Percentiles rank a stretch among this genome's conserved stretches.
These are phyloP conservation scores for Trichogramma dendrolimi DNA, from an alignment of 2,888 invertebrate species.

Conservation along the genomic window DNA sequence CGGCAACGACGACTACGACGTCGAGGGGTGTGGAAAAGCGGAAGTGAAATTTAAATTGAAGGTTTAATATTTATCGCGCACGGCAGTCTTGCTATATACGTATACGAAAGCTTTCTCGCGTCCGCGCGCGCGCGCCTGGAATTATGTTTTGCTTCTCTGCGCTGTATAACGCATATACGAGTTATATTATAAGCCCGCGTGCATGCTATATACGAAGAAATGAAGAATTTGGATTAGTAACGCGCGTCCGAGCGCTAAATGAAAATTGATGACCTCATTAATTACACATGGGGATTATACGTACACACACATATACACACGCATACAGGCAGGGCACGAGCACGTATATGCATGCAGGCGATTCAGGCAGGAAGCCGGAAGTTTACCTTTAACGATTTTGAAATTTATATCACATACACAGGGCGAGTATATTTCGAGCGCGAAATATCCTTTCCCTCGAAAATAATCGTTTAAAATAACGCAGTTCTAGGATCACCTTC, in stretches of 20 bases:
- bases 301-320: too few species aligned
- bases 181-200: not conserved
- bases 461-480: too few species aligned
- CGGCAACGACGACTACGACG: constrained; percentile 24
- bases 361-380: too few species aligned
- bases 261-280: constrained; percentile 22
- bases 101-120: not conserved
- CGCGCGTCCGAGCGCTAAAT: not conserved
- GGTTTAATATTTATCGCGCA: constrained; percentile 43
- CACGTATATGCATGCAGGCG: too few species aligned
- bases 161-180: not conserved
- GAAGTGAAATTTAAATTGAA: constrained; percentile 44
- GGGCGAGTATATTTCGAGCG: too few species aligned
- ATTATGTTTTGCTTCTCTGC: constrained; percentile 21
- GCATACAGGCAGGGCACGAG: too few species aligned
- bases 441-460: too few species aligned
- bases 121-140: constrained; percentile 4
- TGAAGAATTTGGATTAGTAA: constrained; percentile 20
- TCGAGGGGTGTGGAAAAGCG: constrained; percentile 29
- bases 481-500: too few species aligned
- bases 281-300: not conserved
- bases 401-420: too few species aligned
- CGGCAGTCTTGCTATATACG: constrained; percentile 11
- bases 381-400: too few species aligned
- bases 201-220: constrained; percentile 17